Evolutionary conservation across 2,888 invertebrate genomes (phyloP).

Genomic region (Morpho achilles): DNA sequence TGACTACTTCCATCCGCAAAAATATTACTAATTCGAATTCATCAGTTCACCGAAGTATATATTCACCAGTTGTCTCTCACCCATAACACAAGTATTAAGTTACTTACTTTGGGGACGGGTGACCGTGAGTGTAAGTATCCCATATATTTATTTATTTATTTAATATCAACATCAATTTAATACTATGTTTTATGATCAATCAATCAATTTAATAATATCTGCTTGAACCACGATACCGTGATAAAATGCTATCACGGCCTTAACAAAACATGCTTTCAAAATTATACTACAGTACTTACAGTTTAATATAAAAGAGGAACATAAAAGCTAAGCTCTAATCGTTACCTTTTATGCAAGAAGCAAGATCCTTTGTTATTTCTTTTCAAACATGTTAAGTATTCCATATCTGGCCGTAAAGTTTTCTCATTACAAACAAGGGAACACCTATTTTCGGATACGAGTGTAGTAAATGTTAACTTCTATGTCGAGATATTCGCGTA

Average conservation of each 20-base stretch:
- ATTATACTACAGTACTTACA: background rate
- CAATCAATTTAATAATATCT: too few relatives aligned
- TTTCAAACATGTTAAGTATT: conserved; percentile 33
- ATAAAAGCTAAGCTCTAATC: conserved; percentile 11
- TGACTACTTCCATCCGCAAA: too few relatives aligned
- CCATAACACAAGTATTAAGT: too few relatives aligned
- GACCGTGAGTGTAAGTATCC: too few relatives aligned
- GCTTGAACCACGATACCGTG: background rate
- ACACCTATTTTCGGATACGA: conserved; percentile 27
- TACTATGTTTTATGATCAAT: too few relatives aligned
- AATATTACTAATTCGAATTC: too few relatives aligned
- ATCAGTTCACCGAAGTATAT: too few relatives aligned
- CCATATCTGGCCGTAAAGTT: conserved; percentile 38
- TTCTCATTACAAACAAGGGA: conserved; percentile 41
- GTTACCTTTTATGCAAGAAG: conserved; percentile 16
- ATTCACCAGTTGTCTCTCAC: too few relatives aligned
- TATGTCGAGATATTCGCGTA: conserved; percentile 31
- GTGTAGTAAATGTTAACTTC: conserved; percentile 33
- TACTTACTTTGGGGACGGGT: too few relatives aligned
- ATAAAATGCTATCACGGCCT: background rate
- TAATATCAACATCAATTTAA: too few relatives aligned
- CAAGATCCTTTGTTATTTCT: conserved; percentile 28
- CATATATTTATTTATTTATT: too few relatives aligned
- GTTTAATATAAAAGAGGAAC: conserved; percentile 3
- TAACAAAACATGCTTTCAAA: background rate